phyloP scores from a whole-genome alignment of 2,113 vertebrate genomes.

The Thinocorus orbignyianus region DNA sequence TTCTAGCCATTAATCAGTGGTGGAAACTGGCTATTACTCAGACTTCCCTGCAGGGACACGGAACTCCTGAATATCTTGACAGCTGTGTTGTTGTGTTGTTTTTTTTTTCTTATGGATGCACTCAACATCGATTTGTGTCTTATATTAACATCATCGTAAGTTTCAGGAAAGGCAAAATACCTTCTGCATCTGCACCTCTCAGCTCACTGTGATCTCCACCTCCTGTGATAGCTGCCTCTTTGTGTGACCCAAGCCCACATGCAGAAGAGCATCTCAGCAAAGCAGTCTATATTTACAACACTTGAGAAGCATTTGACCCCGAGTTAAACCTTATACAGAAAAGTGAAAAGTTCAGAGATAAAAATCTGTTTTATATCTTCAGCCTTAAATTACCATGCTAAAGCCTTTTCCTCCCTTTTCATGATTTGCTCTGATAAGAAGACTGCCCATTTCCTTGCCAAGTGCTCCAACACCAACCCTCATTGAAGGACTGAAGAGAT shows the following conservation, averaged over 20 bases:
- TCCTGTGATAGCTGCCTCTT: slow-evolving; percentile 11
- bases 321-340: not conserved
- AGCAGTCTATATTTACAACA: not conserved
- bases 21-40: not conserved
- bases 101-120: not conserved
- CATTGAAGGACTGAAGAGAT: not conserved
- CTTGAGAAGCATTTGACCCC: not conserved
- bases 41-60: slow-evolving; percentile 35
- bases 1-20: not conserved
- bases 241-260: not conserved
- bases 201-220: slow-evolving; percentile 1
- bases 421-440: not conserved
- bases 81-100: not conserved
- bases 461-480: not conserved
- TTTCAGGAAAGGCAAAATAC: not conserved
- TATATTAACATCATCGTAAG: not conserved
- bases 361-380: not conserved
- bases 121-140: not conserved
- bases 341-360: not conserved
- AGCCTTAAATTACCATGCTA: not conserved
- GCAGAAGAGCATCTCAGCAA: not conserved
- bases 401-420: not conserved
- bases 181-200: slow-evolving; percentile 3
- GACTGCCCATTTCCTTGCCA: not conserved
- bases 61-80: not conserved